Conservation (phyloP, 2,797 vertebrate species). For the Peromyscus attwateri region DNA sequence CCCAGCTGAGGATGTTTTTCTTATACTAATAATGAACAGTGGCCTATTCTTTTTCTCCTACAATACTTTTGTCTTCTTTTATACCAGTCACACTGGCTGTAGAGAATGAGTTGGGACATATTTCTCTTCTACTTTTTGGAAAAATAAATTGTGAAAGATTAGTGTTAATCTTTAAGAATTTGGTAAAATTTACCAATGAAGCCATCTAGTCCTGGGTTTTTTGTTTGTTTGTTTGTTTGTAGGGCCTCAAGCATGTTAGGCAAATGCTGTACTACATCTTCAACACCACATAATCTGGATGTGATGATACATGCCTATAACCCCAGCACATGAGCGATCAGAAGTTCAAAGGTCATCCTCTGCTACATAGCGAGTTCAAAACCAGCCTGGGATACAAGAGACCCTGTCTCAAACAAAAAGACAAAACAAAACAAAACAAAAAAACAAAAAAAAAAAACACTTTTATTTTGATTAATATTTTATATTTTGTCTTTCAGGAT, state of each 20-base stretch:
- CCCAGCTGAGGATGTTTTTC: neutral
- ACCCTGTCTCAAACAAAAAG: neutral
- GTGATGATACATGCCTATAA: neutral
- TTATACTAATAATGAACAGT: constrained; percentile 15
- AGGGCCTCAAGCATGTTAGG: neutral
- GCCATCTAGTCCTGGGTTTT: neutral
- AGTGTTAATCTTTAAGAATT: constrained; percentile 52
- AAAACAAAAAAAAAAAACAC: neutral
- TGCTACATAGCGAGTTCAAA: neutral
- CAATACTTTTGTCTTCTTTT: neutral
- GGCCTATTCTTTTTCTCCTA: neutral
- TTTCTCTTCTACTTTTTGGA: constrained; percentile 10
- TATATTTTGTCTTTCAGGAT: constrained; percentile 84
- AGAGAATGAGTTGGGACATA: neutral
- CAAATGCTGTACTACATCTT: neutral
- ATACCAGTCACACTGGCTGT: neutral
- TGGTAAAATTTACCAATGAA: neutral
- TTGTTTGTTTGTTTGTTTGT: neutral
- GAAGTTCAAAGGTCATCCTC: neutral
- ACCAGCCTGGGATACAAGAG: neutral
- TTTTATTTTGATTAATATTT: constrained; percentile 64
- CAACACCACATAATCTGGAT: neutral
- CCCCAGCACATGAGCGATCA: neutral
- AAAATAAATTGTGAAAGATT: constrained; percentile 13
- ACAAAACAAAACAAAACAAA: neutral